Evolutionary conservation across 2,113 vertebrate genomes (phyloP).

Genomic region (Mormoops blainvillei): DNA sequence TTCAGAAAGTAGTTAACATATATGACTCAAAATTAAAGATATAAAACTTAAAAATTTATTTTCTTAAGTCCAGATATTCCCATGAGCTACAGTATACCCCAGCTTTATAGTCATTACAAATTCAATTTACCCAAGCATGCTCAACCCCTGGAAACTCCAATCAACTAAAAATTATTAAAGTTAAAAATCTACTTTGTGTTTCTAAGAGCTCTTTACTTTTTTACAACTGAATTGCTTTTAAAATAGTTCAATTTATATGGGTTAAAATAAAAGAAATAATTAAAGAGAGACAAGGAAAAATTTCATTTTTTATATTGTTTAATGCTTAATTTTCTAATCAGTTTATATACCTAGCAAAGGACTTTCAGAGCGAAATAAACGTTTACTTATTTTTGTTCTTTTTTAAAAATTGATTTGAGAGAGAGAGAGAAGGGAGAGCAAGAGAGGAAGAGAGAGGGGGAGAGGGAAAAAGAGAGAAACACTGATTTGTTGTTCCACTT

Average conservation of each 20-base stretch:
- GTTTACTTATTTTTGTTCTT: too few species aligned
- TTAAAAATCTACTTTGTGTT: constrained; percentile 17
- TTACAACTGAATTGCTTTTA: background rate
- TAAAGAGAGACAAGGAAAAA: background rate
- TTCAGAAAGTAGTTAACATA: constrained; percentile 25
- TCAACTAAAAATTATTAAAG: background rate
- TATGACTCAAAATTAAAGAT: background rate
- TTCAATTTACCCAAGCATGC: background rate
- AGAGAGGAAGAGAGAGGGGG: too few species aligned
- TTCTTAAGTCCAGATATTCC: background rate
- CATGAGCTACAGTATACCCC: background rate
- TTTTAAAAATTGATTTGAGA: too few species aligned
- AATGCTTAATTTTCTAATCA: background rate
- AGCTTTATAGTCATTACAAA: background rate
- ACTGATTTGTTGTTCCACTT: too few species aligned
- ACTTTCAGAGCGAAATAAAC: background rate
- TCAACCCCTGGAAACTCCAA: background rate
- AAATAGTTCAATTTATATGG: background rate
- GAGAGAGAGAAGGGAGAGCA: too few species aligned
- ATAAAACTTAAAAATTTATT: background rate
- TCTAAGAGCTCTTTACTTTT: constrained; percentile 11
- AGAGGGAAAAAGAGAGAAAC: too few species aligned
- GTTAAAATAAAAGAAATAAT: constrained; percentile 16
- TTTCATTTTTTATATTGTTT: background rate
- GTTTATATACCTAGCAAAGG: background rate